phyloP scores from a whole-genome alignment of 2,888 invertebrate species.

The Nomada fucata region DNA sequence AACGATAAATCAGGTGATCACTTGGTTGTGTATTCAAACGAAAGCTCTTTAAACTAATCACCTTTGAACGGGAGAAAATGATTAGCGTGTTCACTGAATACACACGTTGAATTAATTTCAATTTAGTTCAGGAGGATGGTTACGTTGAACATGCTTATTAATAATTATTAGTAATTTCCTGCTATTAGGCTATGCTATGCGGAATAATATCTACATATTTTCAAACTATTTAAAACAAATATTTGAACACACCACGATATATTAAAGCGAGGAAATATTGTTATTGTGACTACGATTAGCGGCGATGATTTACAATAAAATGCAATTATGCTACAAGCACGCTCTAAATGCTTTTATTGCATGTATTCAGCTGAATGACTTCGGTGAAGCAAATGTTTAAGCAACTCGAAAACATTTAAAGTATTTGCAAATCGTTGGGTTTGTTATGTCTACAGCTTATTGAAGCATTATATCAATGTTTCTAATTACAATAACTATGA shows the following conservation, averaged over 20 bases:
- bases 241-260: neutral
- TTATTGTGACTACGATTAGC: conserved; percentile 35
- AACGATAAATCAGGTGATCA: neutral
- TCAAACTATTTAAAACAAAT: neutral
- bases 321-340: conserved; percentile 29
- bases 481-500: conserved; percentile 10
- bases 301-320: conserved; percentile 14
- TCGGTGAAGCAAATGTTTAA: conserved; percentile 34
- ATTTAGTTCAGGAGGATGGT: conserved; percentile 43
- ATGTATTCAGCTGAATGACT: conserved; percentile 1
- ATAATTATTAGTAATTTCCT: conserved; percentile 75
- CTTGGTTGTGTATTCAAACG: neutral
- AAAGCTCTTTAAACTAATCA: conserved; percentile 23
- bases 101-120: conserved; percentile 40
- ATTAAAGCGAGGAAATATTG: neutral
- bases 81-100: conserved; percentile 23
- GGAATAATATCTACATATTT: conserved; percentile 29
- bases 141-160: conserved; percentile 56
- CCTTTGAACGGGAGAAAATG: conserved; percentile 18
- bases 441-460: neutral
- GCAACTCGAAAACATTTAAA: conserved; percentile 14
- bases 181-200: conserved; percentile 56
- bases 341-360: conserved; percentile 23
- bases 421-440: neutral
- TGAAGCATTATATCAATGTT: conserved; percentile 24